phyloP scores from a whole-genome alignment of 1,140 invertebrate species.

The Galleria mellonella region DNA sequence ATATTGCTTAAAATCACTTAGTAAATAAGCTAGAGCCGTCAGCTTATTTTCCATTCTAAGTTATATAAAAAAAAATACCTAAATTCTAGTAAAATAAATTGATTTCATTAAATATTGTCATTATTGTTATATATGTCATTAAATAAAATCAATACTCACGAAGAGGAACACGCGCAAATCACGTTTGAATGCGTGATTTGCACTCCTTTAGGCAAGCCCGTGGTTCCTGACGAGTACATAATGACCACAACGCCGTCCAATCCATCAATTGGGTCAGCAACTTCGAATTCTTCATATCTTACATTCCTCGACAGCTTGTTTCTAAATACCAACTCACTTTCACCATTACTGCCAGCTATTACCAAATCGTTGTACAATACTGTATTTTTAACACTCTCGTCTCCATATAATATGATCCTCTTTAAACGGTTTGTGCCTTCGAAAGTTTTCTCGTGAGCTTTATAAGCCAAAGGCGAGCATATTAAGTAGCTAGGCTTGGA shows the following conservation, averaged over 20 bases:
- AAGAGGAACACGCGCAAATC: constrained; percentile 7
- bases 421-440: constrained; percentile 15
- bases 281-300: constrained; percentile 27
- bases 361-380: constrained; percentile 22
- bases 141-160: too few species aligned
- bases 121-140: too few species aligned
- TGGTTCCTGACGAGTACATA: constrained; percentile 81
- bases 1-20: too few species aligned
- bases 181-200: constrained; percentile 82
- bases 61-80: too few species aligned
- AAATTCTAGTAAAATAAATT: too few species aligned
- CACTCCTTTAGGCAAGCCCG: constrained; percentile 86
- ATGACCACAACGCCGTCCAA: constrained; percentile 56
- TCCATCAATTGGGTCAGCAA: constrained; percentile 25
- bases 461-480: constrained; percentile 33
- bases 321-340: constrained; percentile 7
- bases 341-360: constrained; percentile 1
- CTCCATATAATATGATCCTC: constrained; percentile 27
- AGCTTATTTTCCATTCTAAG: too few species aligned
- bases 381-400: constrained; percentile 15
- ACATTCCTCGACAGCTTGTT: constrained; percentile 4
- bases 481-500: constrained; percentile 69
- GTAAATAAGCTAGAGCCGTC: too few species aligned
- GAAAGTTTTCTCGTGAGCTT: constrained; percentile 22
- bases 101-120: too few species aligned